Percentiles rank a stretch among this genome's conserved stretches.
Conservation (phyloP, 2,888 invertebrate genomes). For the Drosophila mettleri region DNA sequence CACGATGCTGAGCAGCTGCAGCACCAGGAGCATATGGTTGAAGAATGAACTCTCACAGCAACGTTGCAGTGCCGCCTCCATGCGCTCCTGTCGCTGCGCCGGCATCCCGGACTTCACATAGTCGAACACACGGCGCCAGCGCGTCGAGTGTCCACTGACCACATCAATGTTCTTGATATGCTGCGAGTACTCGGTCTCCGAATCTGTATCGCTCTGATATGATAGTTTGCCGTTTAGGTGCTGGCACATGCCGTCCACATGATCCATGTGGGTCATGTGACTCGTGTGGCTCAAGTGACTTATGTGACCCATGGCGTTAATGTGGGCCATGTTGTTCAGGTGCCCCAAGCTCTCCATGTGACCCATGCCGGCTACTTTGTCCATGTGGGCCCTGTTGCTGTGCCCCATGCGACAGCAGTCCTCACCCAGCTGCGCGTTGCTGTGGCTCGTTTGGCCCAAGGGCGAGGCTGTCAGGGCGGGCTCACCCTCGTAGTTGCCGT, state of each 20-base stretch:
- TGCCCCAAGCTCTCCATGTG: neutral
- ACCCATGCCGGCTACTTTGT: neutral
- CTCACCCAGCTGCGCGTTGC: neutral
- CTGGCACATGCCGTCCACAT: neutral
- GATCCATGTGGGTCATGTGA: neutral
- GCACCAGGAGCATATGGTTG: conserved; percentile 45
- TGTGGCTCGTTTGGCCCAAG: neutral
- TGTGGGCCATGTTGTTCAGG: neutral
- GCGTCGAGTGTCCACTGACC: neutral
- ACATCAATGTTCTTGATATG: conserved; percentile 19
- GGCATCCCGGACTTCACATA: conserved; percentile 25
- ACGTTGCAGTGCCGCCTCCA: conserved; percentile 13
- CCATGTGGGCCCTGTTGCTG: neutral
- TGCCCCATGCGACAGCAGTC: conserved; percentile 3
- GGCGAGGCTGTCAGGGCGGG: conserved; percentile 7
- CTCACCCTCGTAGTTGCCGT: conserved; percentile 76
- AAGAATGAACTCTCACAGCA: conserved; percentile 13
- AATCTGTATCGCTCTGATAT: conserved; percentile 65
- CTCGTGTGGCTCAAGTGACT: neutral
- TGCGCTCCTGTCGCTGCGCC: conserved; percentile 33
- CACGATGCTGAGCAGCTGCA: conserved; percentile 43
- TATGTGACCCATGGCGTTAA: neutral
- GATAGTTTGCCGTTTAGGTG: neutral
- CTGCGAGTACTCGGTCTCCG: conserved; percentile 63
- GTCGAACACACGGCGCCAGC: conserved; percentile 13